phyloP scores from a whole-genome alignment of 2,888 invertebrate species.

The Andrena haemorrhoa region DNA sequence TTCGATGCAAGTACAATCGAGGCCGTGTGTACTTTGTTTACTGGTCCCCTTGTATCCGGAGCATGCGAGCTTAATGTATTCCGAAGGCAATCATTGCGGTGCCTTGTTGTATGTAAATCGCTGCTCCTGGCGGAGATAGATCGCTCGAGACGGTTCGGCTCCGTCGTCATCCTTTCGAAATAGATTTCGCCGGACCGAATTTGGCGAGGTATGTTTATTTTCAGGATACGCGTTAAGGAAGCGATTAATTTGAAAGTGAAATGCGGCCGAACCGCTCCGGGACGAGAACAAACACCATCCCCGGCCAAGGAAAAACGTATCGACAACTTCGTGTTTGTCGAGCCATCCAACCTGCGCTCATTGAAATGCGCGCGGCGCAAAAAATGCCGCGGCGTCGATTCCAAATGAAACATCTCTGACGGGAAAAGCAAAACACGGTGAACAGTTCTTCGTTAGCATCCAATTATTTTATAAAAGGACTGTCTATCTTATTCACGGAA shows the following conservation, averaged over 20 bases:
- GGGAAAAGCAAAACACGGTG: neutral
- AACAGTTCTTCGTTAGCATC: neutral
- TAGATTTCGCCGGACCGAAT: slow-evolving; percentile 65
- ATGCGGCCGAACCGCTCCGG: neutral
- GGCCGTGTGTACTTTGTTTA: slow-evolving; percentile 53
- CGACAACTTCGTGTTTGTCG: neutral
- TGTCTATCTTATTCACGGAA: neutral
- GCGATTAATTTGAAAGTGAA: slow-evolving; percentile 26
- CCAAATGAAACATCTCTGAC: neutral
- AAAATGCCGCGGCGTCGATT: neutral
- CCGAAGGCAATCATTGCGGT: slow-evolving; percentile 77
- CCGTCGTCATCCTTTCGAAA: slow-evolving; percentile 60
- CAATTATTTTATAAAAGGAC: neutral
- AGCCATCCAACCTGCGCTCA: neutral
- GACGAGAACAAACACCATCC: neutral
- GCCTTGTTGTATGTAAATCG: slow-evolving; percentile 78
- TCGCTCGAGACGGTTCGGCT: slow-evolving; percentile 63
- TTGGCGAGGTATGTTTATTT: slow-evolving; percentile 9
- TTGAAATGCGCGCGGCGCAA: neutral
- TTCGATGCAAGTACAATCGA: slow-evolving; percentile 15
- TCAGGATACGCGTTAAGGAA: slow-evolving; percentile 1
- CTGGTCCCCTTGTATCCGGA: slow-evolving; percentile 51
- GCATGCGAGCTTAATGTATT: slow-evolving; percentile 77
- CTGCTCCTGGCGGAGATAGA: slow-evolving; percentile 69
- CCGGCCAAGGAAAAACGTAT: neutral